Evolutionary conservation across 2,113 vertebrate species (phyloP).

Genomic region (Dasypus novemcinctus): DNA sequence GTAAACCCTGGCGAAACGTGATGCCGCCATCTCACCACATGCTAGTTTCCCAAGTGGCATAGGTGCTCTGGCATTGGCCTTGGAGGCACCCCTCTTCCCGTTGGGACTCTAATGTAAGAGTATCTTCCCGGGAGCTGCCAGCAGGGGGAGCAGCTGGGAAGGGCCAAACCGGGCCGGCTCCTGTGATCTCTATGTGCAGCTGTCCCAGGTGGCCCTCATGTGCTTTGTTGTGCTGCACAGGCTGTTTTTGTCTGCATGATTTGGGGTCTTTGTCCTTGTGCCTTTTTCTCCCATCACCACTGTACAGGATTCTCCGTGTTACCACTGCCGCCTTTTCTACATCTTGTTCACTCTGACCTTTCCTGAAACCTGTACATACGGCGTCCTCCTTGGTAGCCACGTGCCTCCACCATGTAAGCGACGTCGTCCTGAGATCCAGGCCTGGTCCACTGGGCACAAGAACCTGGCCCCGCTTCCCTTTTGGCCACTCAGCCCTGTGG

Average conservation of each 20-base stretch:
- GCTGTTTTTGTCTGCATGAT: slow-evolving; percentile 84
- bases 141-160: not conserved
- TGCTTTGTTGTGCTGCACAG: slow-evolving; percentile 88
- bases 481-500: not conserved
- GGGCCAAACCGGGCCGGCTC: slow-evolving; percentile 37
- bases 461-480: not conserved
- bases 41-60: not conserved
- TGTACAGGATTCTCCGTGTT: slow-evolving; percentile 71
- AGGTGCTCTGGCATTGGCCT: not conserved
- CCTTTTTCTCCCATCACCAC: slow-evolving; percentile 85
- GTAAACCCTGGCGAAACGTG: not conserved
- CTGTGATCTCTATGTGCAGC: slow-evolving; percentile 66
- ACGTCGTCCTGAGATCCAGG: not conserved
- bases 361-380: slow-evolving; percentile 83
- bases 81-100: not conserved
- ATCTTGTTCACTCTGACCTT: slow-evolving; percentile 67
- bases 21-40: not conserved
- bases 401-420: not conserved
- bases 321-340: slow-evolving; percentile 81
- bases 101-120: not conserved
- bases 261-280: slow-evolving; percentile 86
- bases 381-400: slow-evolving; percentile 83
- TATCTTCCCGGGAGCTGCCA: not conserved
- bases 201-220: slow-evolving; percentile 74
- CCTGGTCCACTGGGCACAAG: not conserved